Conservation (phyloP, 2,888 invertebrate species). For the Spisula solida region DNA sequence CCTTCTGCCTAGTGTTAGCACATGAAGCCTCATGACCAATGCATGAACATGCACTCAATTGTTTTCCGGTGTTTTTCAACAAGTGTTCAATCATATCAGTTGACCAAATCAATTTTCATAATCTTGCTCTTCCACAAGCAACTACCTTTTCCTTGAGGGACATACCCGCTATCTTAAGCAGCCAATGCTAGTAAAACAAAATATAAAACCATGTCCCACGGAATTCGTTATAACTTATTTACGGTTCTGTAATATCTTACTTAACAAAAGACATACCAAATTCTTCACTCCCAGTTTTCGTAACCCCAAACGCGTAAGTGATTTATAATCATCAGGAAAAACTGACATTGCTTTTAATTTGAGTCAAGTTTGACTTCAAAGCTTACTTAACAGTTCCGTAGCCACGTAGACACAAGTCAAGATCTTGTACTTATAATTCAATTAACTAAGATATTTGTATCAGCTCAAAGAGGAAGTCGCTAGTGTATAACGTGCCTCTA, state of each 20-base stretch:
- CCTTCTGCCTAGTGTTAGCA: too few relatives aligned
- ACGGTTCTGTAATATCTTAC: background rate
- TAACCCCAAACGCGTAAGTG: background rate
- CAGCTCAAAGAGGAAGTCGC: background rate
- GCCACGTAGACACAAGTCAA: slow-evolving; percentile 15
- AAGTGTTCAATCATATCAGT: too few relatives aligned
- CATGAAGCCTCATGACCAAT: too few relatives aligned
- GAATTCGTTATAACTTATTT: too few relatives aligned
- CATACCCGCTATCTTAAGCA: too few relatives aligned
- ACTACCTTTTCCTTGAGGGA: too few relatives aligned
- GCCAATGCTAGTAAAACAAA: too few relatives aligned
- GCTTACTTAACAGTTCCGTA: slow-evolving; percentile 1
- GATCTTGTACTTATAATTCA: slow-evolving; percentile 9
- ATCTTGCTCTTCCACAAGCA: too few relatives aligned
- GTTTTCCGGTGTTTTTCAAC: too few relatives aligned
- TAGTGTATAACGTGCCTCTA: background rate
- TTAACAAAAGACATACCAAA: background rate
- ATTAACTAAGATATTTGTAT: slow-evolving; percentile 8
- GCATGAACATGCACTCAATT: too few relatives aligned
- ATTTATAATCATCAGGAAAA: slow-evolving; percentile 12
- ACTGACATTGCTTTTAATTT: slow-evolving; percentile 20
- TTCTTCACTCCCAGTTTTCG: background rate
- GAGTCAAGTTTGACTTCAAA: slow-evolving; percentile 14
- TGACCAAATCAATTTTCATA: too few relatives aligned
- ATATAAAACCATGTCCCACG: too few relatives aligned